These are phyloP conservation scores for Falco berigora DNA, from an alignment of 2,797 vertebrate species.

Conservation along the genomic window DNA sequence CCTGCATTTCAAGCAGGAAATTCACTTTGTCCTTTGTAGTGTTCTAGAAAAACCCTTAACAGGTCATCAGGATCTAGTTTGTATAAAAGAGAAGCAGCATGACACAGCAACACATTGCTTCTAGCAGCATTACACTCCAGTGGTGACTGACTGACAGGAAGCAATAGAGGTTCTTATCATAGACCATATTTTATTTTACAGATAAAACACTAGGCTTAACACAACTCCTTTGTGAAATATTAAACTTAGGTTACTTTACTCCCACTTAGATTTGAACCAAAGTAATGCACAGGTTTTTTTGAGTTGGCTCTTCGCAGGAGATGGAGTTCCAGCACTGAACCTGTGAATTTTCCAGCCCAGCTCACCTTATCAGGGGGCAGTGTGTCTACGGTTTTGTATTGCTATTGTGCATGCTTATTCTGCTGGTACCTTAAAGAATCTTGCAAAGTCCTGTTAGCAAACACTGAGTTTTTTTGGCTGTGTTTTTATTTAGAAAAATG, in stretches of 20 bases:
- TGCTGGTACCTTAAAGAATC: not conserved
- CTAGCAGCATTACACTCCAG: not conserved
- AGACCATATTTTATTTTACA: not conserved
- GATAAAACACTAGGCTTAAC: not conserved
- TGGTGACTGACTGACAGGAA: not conserved
- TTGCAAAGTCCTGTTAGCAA: not conserved
- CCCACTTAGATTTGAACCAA: not conserved
- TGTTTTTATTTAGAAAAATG: not conserved
- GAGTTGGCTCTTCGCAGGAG: not conserved
- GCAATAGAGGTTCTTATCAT: not conserved
- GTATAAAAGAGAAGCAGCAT: not conserved
- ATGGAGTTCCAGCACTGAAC: not conserved
- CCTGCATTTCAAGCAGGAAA: not conserved
- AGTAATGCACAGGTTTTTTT: not conserved
- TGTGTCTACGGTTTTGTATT: not conserved
- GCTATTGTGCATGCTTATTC: not conserved
- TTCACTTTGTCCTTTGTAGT: not conserved
- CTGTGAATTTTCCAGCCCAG: not conserved
- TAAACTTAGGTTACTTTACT: not conserved
- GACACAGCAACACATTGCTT: not conserved
- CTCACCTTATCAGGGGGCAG: not conserved
- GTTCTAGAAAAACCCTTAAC: not conserved
- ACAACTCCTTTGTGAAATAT: not conserved
- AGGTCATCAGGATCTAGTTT: not conserved
- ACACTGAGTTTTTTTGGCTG: not conserved